Evolutionary conservation across 2,797 vertebrate species (phyloP).

Genomic region (Arctocebus calabarensis): DNA sequence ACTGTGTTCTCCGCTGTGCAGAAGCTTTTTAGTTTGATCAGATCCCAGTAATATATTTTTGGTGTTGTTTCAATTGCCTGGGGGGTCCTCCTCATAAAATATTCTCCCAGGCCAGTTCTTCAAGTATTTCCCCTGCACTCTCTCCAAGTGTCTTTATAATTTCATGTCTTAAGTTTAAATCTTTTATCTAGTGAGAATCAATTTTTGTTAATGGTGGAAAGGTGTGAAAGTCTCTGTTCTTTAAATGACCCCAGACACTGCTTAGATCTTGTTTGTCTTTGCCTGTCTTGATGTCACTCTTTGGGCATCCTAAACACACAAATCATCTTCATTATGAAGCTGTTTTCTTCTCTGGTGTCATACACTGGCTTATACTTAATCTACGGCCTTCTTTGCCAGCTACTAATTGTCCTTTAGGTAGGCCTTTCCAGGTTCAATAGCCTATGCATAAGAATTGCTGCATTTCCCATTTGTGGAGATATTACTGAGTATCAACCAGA

Average conservation of each 20-base stretch:
- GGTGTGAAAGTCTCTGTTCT: neutral
- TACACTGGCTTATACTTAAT: conserved; percentile 11
- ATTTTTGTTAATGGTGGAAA: no score
- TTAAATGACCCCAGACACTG: neutral
- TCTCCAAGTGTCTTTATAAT: no score
- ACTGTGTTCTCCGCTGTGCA: no score
- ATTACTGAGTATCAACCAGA: neutral
- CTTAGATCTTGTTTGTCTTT: neutral
- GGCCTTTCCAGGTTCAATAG: conserved; percentile 7
- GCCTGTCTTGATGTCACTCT: neutral
- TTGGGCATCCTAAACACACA: neutral
- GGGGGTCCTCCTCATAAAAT: no score
- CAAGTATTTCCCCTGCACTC: no score
- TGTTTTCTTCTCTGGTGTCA: conserved; percentile 32
- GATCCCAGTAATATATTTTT: no score
- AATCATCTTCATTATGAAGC: neutral
- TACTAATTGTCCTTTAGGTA: conserved; percentile 25
- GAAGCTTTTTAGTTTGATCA: no score
- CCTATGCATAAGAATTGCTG: neutral
- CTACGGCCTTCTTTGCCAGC: neutral
- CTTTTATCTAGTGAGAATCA: no score
- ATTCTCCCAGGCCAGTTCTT: no score
- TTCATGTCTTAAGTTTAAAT: no score
- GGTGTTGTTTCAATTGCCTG: no score
- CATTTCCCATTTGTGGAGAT: neutral